Base-by-base conservation (phyloP, 2,797 vertebrate species). In the Hybognathus amarus region DNA sequence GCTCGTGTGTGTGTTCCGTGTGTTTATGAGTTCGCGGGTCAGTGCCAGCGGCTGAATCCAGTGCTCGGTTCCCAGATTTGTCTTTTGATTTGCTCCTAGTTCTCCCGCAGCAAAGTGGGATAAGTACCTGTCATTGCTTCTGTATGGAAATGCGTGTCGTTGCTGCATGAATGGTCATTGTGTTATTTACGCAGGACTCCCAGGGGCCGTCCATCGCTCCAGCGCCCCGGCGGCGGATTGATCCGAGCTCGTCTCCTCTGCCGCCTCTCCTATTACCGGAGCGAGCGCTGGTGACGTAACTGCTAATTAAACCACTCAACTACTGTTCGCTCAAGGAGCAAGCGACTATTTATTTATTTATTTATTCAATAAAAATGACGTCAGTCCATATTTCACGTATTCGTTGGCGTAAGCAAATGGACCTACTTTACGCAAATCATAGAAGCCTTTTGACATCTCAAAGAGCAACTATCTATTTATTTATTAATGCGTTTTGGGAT, bases 91-190 rank as follows among this genome's bases (percentile, higher is more conserved):
- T 47, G 63, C 36, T 10, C 45, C 36, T 38, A 24, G 18, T 77
- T 68, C 81, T 76, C 61, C 38, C 24, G 63, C 68, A 47, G 67
- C 40, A 45, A n/a, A 56, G 71, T 38, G 69, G 79, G 69, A 74
- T 74, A 63, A 74, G 61, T 82, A 64, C 59, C 80, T 82, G 80
- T 82, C 80, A 82, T 74, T 66, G 59, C 70, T 50, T 13, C 66
- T 74, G 80, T 82, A 74, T 82, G 80, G 52, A 82, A 82, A 66
- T 45, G 80, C 69, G 52, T 64, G 56, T 74, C 45, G 42, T 38
- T 6, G 22, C 70, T 50, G 59, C 80, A 27, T 82, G 80, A 74
- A 40, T 74, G 80, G 59, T 54, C 80, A 82, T 64, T 82, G 80
- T 82, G 59, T 82, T 82, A 82, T 82, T 74, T 74, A 74, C 59